Conservation (phyloP, 2,797 vertebrate species). For the Ammospiza maritima region DNA sequence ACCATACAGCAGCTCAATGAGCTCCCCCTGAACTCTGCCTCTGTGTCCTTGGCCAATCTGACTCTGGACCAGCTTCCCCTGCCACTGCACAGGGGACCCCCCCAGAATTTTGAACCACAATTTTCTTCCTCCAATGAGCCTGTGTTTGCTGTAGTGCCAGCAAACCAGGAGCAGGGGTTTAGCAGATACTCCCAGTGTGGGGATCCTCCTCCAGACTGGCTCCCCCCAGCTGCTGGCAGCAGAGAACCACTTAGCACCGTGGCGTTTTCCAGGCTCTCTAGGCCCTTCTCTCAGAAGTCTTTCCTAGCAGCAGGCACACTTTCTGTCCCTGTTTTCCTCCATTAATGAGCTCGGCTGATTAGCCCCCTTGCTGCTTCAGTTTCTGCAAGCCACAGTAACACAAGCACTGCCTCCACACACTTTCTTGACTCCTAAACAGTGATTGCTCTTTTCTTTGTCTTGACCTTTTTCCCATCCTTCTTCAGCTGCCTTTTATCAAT, state of each 20-base stretch:
- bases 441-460: neutral
- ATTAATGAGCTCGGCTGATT: constrained; percentile 4
- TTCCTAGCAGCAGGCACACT: neutral
- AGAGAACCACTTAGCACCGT: neutral
- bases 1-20: neutral
- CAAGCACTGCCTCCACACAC: neutral
- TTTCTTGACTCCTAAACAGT: neutral
- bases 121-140: neutral
- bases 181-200: neutral
- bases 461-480: neutral
- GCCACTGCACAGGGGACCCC: neutral
- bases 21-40: neutral
- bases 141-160: neutral
- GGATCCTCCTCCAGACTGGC: neutral
- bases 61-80: neutral
- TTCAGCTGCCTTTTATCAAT: constrained; percentile 16
- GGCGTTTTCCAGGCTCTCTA: neutral
- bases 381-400: constrained; percentile 9
- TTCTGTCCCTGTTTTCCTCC: neutral
- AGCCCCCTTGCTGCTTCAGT: constrained; percentile 26
- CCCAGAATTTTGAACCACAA: neutral
- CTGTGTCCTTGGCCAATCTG: neutral
- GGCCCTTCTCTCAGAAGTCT: neutral
- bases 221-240: neutral
- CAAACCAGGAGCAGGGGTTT: neutral